These are phyloP conservation scores for Loris lydekkerianus DNA, from an alignment of 2,797 vertebrate species.

Conservation along the genomic window DNA sequence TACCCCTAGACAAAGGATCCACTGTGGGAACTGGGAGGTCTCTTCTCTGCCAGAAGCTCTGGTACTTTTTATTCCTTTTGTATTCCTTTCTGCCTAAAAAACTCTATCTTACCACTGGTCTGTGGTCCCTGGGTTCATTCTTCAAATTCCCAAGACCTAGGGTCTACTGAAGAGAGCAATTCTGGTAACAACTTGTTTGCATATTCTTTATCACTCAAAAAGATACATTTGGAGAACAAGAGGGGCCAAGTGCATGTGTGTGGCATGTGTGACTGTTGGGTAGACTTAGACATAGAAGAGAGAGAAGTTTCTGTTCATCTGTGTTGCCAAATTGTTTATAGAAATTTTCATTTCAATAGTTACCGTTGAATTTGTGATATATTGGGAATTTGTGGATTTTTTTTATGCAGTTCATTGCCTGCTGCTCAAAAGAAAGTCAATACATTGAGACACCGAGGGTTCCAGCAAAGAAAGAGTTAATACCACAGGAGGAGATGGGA, in stretches of 20 bases:
- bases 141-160: too few relatives aligned
- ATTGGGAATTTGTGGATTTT: not conserved
- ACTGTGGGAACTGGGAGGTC: too few relatives aligned
- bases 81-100: too few relatives aligned
- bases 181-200: not conserved
- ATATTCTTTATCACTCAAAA: not conserved
- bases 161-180: too few relatives aligned
- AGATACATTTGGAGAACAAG: not conserved
- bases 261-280: not conserved
- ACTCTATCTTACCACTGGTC: too few relatives aligned
- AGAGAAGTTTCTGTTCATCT: not conserved
- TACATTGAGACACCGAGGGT: not conserved
- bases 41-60: too few relatives aligned
- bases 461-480: not conserved
- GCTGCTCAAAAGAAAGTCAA: not conserved
- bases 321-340: not conserved
- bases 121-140: too few relatives aligned
- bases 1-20: too few relatives aligned
- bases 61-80: too few relatives aligned
- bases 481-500: not conserved
- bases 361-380: not conserved
- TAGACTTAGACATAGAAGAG: not conserved
- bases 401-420: too few relatives aligned
- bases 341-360: conserved; percentile 34
- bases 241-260: too few relatives aligned